Base-by-base conservation (phyloP, 2,113 vertebrate species). In the Vimba vimba region DNA sequence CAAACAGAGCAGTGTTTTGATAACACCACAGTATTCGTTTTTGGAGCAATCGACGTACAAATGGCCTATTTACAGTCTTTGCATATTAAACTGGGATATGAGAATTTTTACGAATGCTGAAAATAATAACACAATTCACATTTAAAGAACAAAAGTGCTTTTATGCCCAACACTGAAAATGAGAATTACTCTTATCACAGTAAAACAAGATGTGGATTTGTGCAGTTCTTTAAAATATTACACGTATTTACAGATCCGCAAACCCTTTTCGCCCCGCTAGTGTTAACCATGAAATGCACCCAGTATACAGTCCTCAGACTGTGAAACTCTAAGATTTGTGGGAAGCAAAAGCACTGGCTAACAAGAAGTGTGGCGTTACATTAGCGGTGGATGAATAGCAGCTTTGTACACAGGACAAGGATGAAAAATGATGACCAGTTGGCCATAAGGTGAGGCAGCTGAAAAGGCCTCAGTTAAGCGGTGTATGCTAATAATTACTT, bases 381-480 rank as follows among this genome's bases (percentile, higher is more conserved):
- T 93, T 92, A 94, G 91, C 85, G 86, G 90, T 88, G 90, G 90
- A 93, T 95, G 93, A 95, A 94, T 94, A 91, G 91, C 90, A 89
- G 93, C 93, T 94, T 95, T 95, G 94, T 95, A 93, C 90, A 90
- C 90, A 92, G 93, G 93, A 94, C 94, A 93, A 88, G 90, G 83
- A 84, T 93, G 93, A 95, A 92, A 93, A 94, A 95, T 93, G 92
- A 94, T 89, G 90, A 91, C 91, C 91, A 89, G 88, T 90, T 90
- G 91, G 88, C 92, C 93, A 93, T 94, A 93, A 93, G 92, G 92
- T 85, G 88, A 93, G 90, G 89, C 84, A 90, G 87, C 91, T 93
- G 90, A 92, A 91, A 91, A 91, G 88, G 88, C 84, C 88, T 89
- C 86, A 89, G 87, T 89, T 57, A 52, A 84, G 76, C 19, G 25